Base-by-base conservation (phyloP, 2,888 invertebrate genomes). In the Chouioia cunea region DNA sequence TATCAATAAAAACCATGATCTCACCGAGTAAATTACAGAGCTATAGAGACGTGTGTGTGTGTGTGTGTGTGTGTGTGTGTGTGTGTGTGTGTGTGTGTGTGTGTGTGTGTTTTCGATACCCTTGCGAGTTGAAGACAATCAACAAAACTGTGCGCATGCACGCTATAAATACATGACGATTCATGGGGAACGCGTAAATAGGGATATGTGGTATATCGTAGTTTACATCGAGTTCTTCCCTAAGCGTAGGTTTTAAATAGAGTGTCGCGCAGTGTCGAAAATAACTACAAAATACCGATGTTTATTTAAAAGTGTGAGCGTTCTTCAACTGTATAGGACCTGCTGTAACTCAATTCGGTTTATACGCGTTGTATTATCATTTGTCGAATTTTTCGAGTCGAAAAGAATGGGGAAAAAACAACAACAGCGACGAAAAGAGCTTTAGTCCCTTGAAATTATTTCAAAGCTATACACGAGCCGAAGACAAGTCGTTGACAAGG, bases 221-320 rank as follows among this genome's bases (percentile, higher is more conserved):
- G 36, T 52, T 62, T 52, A 52, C 62, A 20, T 36, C 36, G 6
- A 36, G 36, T 36, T 36, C 50, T 52, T 50, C 36, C 18, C 43
- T 22, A 47, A 15, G 36, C 36, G 14, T 10, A 47, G 18, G 27
- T 52, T 62, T 43, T 62, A 62, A 62, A 62, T 62, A 62, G 62
- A 52, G 20, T 43, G 62, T 43, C 62, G 43, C 20, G 15, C 52
- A 16, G 18, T 20, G n/a, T n/a, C 44, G n/a, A 20, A 62, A 50
- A 62, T 62, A 62, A 15, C 47, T 52, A 12, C n/a, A 52, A 43
- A 43, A 20, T 52, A 15, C 50, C 14, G 14, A 10, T 4, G 60
- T 47, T 59, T 47, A 47, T 59, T 59, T 59, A 15, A 27, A 48
- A 60, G 48, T 48, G 23, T 27, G 14, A 10, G 48, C 48, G 23